A percentile compares a stretch with the other conserved stretches of the same genome.
phyloP scores from a whole-genome alignment of 2,888 invertebrate species.

The Hyposoter dolosus region DNA sequence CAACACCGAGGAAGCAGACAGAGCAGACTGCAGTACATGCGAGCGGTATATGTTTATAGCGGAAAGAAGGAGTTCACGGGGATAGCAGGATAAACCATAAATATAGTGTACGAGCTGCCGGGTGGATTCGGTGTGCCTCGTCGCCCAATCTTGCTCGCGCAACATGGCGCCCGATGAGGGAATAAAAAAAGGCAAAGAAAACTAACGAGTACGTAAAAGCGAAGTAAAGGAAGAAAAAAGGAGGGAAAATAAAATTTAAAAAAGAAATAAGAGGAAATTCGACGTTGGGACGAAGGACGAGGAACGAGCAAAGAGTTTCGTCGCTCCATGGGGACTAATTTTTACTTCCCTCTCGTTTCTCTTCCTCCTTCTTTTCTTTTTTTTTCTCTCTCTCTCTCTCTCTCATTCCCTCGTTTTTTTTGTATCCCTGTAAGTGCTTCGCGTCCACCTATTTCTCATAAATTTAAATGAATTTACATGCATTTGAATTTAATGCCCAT shows the following conservation, averaged over 20 bases:
- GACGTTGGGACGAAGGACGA: slow-evolving; percentile 66
- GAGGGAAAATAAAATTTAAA: slow-evolving; percentile 38
- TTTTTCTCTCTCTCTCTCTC: slow-evolving; percentile 74
- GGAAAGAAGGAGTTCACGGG: slow-evolving; percentile 50
- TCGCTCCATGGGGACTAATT: slow-evolving; percentile 84
- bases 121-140: slow-evolving; percentile 62
- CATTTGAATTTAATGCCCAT: slow-evolving; percentile 84
- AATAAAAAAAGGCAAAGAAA: slow-evolving; percentile 52
- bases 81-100: slow-evolving; percentile 53
- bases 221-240: slow-evolving; percentile 40
- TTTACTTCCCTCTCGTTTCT: slow-evolving; percentile 82
- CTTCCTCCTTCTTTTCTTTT: slow-evolving; percentile 77
- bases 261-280: slow-evolving; percentile 64
- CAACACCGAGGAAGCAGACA: slow-evolving; percentile 35
- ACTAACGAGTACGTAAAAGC: slow-evolving; percentile 61
- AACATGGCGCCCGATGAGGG: slow-evolving; percentile 70
- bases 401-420: slow-evolving; percentile 67
- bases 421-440: slow-evolving; percentile 83
- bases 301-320: slow-evolving; percentile 79
- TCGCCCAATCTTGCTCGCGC: slow-evolving; percentile 70
- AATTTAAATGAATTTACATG: slow-evolving; percentile 85
- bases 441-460: slow-evolving; percentile 85
- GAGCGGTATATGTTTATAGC: slow-evolving; percentile 9
- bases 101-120: slow-evolving; percentile 67
- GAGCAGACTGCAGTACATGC: slow-evolving; percentile 16